phyloP scores from a whole-genome alignment of 2,888 invertebrate genomes.

The Bellardia bayeri region DNA sequence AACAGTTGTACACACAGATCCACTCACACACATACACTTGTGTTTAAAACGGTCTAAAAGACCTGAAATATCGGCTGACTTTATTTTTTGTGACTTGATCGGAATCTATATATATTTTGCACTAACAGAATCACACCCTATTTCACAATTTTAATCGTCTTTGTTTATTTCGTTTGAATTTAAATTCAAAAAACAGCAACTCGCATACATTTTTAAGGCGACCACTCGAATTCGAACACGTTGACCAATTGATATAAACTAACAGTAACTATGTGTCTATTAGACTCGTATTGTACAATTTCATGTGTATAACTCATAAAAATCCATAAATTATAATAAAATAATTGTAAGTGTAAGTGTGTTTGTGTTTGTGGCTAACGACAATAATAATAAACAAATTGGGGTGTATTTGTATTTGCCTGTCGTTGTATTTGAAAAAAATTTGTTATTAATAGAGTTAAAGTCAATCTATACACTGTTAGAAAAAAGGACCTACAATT shows the following conservation, averaged over 20 bases:
- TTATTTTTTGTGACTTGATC: neutral
- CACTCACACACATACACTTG: neutral
- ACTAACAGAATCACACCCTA: neutral
- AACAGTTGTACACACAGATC: neutral
- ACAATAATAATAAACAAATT: neutral
- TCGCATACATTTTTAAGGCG: constrained; percentile 13
- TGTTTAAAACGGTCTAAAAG: neutral
- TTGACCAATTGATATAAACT: constrained; percentile 64
- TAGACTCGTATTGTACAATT: constrained; percentile 12
- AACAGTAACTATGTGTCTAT: constrained; percentile 1
- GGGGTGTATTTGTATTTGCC: neutral
- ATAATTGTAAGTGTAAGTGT: neutral
- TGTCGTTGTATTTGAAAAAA: constrained; percentile 5
- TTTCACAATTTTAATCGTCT: neutral
- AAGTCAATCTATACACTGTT: neutral
- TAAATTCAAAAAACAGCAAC: neutral
- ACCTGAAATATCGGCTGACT: neutral
- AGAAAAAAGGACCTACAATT: neutral
- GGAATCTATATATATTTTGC: constrained; percentile 24
- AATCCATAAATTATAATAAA: constrained; percentile 56
- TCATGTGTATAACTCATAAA: constrained; percentile 23
- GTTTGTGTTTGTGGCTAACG: neutral
- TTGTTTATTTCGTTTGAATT: neutral
- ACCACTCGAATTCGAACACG: constrained; percentile 58
- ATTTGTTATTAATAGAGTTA: neutral